Evolutionary conservation across 2,113 vertebrate genomes (phyloP).

Genomic region (Alethe diademata): DNA sequence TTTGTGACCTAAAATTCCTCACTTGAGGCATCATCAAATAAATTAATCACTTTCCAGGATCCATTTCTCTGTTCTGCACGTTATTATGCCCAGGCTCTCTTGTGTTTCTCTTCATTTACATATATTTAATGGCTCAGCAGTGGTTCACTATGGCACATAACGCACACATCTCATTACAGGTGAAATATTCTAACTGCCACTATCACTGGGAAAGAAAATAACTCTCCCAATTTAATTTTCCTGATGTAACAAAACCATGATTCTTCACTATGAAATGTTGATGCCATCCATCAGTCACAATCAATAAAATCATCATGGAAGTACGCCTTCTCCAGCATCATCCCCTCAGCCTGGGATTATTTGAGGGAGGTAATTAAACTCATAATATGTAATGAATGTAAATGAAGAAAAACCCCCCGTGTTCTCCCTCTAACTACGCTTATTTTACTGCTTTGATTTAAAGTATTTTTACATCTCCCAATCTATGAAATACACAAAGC

Average conservation of each 20-base stretch:
- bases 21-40: slow-evolving; percentile 99
- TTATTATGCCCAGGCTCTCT: slow-evolving; percentile 95
- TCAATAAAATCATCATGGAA: slow-evolving; percentile 85
- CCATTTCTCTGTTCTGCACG: slow-evolving; percentile 99
- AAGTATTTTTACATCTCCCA: slow-evolving; percentile 73
- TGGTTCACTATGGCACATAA: slow-evolving; percentile 94
- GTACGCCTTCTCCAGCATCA: slow-evolving; percentile 74
- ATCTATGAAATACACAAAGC: slow-evolving; percentile 67
- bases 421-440: slow-evolving; percentile 75
- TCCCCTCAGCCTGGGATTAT: slow-evolving; percentile 74
- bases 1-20: slow-evolving; percentile 99
- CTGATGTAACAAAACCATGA: slow-evolving; percentile 88
- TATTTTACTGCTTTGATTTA: slow-evolving; percentile 76
- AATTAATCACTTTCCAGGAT: slow-evolving; percentile 99
- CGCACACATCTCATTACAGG: slow-evolving; percentile 93
- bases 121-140: slow-evolving; percentile 99
- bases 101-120: slow-evolving; percentile 99
- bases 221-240: slow-evolving; percentile 91
- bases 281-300: slow-evolving; percentile 88
- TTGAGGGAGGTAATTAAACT: slow-evolving; percentile 84
- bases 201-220: slow-evolving; percentile 89
- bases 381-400: slow-evolving; percentile 85
- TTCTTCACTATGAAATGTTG: slow-evolving; percentile 88
- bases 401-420: slow-evolving; percentile 78
- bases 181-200: slow-evolving; percentile 95